A percentile compares a stretch with the other conserved stretches of the same genome.
These are phyloP conservation scores for Lamellibrachia columna DNA, from an alignment of 2,888 invertebrate genomes.

Conservation along the genomic window DNA sequence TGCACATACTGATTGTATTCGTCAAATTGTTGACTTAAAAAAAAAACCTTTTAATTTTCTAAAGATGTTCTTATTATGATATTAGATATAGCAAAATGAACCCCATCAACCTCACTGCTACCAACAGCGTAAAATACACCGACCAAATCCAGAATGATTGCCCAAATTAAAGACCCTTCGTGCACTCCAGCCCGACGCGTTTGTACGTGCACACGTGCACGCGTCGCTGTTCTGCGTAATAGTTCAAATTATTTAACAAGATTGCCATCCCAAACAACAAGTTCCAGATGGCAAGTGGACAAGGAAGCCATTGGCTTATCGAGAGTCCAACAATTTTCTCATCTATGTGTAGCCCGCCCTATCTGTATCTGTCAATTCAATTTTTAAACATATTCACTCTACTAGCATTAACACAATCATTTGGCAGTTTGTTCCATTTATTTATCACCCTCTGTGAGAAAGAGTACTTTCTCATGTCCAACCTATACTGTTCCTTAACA, in stretches of 20 bases:
- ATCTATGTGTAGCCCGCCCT: too few species aligned
- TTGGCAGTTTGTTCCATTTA: too few species aligned
- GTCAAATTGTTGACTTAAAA: not conserved
- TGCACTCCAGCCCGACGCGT: not conserved
- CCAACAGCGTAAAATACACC: not conserved
- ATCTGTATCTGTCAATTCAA: too few species aligned
- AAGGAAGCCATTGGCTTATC: too few species aligned
- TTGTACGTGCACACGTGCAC: not conserved
- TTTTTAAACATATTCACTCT: too few species aligned
- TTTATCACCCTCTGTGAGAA: too few species aligned
- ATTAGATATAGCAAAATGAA: not conserved
- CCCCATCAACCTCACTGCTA: not conserved
- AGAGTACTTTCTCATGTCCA: too few species aligned
- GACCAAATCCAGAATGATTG: not conserved
- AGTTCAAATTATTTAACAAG: not conserved
- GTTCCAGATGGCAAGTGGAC: too few species aligned
- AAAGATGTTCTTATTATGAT: not conserved
- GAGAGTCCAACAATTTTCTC: too few species aligned
- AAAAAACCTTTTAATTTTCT: not conserved
- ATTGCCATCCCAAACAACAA: too few species aligned
- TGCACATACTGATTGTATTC: not conserved
- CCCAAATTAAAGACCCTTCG: not conserved
- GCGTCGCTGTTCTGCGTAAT: not conserved
- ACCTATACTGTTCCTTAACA: too few species aligned
- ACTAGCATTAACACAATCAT: too few species aligned